Base-by-base conservation (phyloP, 2,888 invertebrate species). In the Hermaeophaga mercurialis region DNA sequence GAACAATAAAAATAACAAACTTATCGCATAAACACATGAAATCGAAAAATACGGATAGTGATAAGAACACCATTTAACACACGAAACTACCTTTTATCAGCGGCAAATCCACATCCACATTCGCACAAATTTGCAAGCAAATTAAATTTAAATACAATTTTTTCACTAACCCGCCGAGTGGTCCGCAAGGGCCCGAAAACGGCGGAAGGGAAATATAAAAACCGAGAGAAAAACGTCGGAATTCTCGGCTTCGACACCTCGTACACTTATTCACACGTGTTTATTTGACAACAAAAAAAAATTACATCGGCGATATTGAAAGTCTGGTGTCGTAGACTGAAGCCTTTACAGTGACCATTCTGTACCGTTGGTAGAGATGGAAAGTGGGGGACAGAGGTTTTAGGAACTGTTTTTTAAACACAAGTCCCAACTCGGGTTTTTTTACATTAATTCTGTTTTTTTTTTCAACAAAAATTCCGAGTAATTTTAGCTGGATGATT, bases 271-370 rank as follows among this genome's bases (percentile, higher is more conserved):
- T 31, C 43, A 43, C 50, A 52, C 50, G 50, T 52, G 50, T 41
- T 43, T 12, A 43, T 39, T 48, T 48, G 31, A 43, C 41, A 43
- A 43, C 41, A 52, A 52, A 52, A 50, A 48, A 47, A 33, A 52
- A 11, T 12, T 17, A 18, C 28, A 26, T 11, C 38, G 24, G 17
- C 15, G 43, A 19, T 48, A 43, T 43, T 43, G 22, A 11, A 22
- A 19, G 50, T 41, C 50, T 52, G 50, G 8, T 33, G 34, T 43
- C 33, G 43, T 43, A 31, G 33, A 52, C 50, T 43, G 41, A 22
- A 52, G 12, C 11, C 50, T 11, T 39, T 12, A 26, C 34, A 14
- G 11, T 52, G 50, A 33, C 50, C 43, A 43, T 52, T 52, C 43
- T 22, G 34, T 43, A 34, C 33, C 6, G n/a, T 12, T 5, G 19